Evolutionary conservation across 2,797 vertebrate species (phyloP).

Genomic region (Xenentodon cancila): DNA sequence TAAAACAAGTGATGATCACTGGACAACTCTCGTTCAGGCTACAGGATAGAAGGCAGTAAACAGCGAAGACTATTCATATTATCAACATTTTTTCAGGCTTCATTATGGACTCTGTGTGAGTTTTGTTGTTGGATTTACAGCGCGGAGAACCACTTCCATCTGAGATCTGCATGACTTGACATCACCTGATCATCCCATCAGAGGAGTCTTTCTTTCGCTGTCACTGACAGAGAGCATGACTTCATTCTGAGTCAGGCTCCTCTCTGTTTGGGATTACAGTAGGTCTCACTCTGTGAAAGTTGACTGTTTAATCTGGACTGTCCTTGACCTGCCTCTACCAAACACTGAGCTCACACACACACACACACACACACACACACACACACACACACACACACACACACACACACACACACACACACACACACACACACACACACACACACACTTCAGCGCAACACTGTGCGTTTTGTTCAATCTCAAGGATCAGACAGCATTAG

Average conservation of each 20-base stretch:
- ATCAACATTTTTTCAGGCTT: not conserved
- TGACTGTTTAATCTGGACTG: conserved; percentile 63
- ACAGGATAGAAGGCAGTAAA: too few species aligned
- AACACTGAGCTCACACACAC: conserved; percentile 36
- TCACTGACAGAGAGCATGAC: conserved; percentile 16
- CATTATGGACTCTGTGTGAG: not conserved
- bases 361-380: too few species aligned
- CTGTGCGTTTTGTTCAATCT: not conserved
- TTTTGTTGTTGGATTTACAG: conserved; percentile 10
- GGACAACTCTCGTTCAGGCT: too few species aligned
- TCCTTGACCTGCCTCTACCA: conserved; percentile 63
- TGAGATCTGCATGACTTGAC: not conserved
- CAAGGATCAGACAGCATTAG: conserved; percentile 16
- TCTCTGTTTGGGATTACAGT: conserved; percentile 53
- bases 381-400: too few species aligned
- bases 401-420: not conserved
- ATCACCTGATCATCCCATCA: conserved; percentile 33
- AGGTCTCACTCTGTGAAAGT: conserved; percentile 44
- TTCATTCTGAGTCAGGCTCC: conserved; percentile 35
- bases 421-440: too few species aligned
- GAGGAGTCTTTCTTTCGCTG: conserved; percentile 31
- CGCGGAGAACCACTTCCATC: conserved; percentile 4
- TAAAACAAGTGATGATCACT: too few species aligned
- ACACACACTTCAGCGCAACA: too few species aligned
- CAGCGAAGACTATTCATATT: not conserved